These are phyloP conservation scores for Okamejei kenojei DNA, from an alignment of 2,797 vertebrate genomes.

Conservation along the genomic window DNA sequence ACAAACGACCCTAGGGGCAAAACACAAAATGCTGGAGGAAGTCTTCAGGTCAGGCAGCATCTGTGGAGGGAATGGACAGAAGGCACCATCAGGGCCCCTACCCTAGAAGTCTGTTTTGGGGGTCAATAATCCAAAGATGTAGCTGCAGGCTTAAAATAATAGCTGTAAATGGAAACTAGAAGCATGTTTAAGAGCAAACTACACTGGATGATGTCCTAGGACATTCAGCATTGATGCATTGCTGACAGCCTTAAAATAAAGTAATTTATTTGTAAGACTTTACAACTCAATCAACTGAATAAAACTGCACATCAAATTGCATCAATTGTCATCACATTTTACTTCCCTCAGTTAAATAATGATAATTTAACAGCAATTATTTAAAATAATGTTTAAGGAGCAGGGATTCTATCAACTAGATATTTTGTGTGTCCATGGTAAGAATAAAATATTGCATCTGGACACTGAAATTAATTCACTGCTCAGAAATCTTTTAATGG, in stretches of 20 bases:
- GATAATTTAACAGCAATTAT: background rate
- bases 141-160: background rate
- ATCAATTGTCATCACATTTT: background rate
- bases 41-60: no score
- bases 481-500: background rate
- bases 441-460: background rate
- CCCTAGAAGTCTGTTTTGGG: background rate
- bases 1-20: background rate
- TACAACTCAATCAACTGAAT: background rate
- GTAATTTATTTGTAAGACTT: background rate
- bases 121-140: constrained; percentile 11
- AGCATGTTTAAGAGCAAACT: background rate
- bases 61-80: no score
- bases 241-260: background rate
- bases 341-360: background rate
- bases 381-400: background rate
- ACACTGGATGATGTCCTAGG: background rate
- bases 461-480: background rate
- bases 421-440: background rate
- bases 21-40: no score
- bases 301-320: background rate
- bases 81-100: no score
- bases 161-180: background rate
- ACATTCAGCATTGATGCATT: background rate
- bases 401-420: background rate